Evolutionary conservation across 2,797 vertebrate species (phyloP).

Genomic region (Pipistrellus pipistrellus): DNA sequence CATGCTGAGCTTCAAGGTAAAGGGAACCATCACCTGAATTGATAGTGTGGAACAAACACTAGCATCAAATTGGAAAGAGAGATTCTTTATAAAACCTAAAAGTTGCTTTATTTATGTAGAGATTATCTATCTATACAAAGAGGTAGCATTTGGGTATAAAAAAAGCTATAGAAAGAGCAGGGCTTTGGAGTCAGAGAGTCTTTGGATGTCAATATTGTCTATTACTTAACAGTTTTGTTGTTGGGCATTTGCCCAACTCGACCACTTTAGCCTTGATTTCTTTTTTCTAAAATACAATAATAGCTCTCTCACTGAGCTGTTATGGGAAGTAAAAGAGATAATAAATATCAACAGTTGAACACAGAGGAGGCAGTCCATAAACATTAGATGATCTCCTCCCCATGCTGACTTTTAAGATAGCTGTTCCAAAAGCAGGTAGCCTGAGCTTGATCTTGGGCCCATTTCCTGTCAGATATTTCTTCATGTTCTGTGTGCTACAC

Average conservation of each 20-base stretch:
- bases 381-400: not conserved
- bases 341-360: not conserved
- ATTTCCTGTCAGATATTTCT: slow-evolving; percentile 61
- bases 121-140: not conserved
- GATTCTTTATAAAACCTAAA: slow-evolving; percentile 34
- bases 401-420: not conserved
- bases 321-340: slow-evolving; percentile 19
- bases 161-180: not conserved
- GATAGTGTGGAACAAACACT: not conserved
- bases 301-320: not conserved
- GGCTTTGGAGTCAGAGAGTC: not conserved
- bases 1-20: not conserved
- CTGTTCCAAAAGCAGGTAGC: not conserved
- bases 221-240: not conserved
- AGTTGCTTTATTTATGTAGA: not conserved
- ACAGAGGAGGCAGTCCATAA: not conserved
- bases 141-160: not conserved
- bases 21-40: not conserved
- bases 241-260: not conserved
- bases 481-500: slow-evolving; percentile 41
- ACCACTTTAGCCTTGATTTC: not conserved
- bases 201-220: not conserved
- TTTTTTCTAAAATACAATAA: not conserved
- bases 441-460: not conserved
- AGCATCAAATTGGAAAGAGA: not conserved